Conservation (phyloP, 2,888 invertebrate species). For the Seira ritae region DNA sequence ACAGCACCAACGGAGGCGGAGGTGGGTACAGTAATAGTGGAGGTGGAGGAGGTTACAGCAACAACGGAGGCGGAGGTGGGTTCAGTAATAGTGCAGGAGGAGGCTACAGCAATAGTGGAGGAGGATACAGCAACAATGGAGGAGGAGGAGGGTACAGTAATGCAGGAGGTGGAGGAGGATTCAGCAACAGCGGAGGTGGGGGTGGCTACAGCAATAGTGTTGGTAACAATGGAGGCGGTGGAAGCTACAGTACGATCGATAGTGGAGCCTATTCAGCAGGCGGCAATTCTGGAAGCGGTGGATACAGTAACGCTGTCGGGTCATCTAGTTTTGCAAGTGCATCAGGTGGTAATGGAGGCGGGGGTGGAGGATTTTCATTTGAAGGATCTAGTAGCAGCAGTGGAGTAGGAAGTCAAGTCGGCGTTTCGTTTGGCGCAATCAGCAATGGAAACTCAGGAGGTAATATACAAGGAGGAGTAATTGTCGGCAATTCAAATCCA, state of each 20-base stretch:
- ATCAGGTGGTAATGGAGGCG: slow-evolving; percentile 3
- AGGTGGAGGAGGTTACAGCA: slow-evolving; percentile 13
- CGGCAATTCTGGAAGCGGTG: slow-evolving; percentile 1
- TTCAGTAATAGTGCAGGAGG: background rate
- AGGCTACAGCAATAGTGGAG: slow-evolving; percentile 14
- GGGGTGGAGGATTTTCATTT: slow-evolving; percentile 1
- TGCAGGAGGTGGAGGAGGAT: background rate
- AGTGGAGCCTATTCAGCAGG: background rate
- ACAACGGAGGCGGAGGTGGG: background rate
- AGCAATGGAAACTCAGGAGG: background rate
- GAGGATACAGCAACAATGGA: slow-evolving; percentile 1
- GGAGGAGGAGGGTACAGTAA: slow-evolving; percentile 19
- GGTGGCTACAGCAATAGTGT: slow-evolving; percentile 9
- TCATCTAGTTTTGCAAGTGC: slow-evolving; percentile 16
- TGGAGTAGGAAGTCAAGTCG: background rate
- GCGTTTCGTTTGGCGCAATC: background rate
- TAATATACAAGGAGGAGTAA: slow-evolving; percentile 16
- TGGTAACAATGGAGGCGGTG: slow-evolving; percentile 7
- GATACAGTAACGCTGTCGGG: background rate
- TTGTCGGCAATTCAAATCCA: background rate
- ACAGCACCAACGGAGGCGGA: background rate
- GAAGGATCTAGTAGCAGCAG: background rate
- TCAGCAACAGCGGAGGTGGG: slow-evolving; percentile 3
- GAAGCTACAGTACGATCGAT: background rate
- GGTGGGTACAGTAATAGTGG: background rate